phyloP scores from a whole-genome alignment of 2,797 vertebrate genomes.

The Carduelis carduelis region DNA sequence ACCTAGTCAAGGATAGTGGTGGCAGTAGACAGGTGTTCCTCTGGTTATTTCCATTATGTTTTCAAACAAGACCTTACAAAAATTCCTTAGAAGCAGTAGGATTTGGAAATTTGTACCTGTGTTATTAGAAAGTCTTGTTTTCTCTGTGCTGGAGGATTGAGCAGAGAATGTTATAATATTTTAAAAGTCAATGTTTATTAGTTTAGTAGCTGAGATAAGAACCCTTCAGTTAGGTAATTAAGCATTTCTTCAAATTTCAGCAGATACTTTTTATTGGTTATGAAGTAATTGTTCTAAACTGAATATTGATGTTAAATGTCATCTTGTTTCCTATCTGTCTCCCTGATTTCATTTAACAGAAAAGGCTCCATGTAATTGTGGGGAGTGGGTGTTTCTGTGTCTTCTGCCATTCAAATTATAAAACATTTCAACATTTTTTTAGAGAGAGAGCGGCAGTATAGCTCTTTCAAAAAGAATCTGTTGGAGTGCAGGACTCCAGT shows the following conservation, averaged over 20 bases:
- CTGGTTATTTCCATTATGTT: not conserved
- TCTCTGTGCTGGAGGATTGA: not conserved
- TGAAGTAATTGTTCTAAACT: not conserved
- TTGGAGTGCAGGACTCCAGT: not conserved
- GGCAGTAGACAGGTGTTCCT: not conserved
- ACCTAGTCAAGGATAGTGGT: not conserved
- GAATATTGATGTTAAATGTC: not conserved
- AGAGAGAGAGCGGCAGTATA: not conserved
- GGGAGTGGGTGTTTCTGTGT: not conserved
- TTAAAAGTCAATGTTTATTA: not conserved
- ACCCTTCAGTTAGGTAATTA: not conserved
- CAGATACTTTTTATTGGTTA: not conserved
- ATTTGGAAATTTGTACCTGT: not conserved
- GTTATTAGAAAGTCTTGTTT: not conserved
- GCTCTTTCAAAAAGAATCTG: not conserved
- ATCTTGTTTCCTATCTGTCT: not conserved
- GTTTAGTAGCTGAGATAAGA: not conserved
- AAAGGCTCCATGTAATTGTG: not conserved
- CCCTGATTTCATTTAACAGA: not conserved
- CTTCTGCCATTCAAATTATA: not conserved
- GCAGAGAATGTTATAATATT: not conserved
- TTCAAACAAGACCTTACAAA: not conserved
- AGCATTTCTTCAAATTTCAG: not conserved
- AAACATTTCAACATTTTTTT: not conserved
- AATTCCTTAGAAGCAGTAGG: not conserved